Evolutionary conservation across 2,113 vertebrate genomes (phyloP), one percentile per base, ranked within the genome.

Genomic region (Lanius ludovicianus): DNA sequence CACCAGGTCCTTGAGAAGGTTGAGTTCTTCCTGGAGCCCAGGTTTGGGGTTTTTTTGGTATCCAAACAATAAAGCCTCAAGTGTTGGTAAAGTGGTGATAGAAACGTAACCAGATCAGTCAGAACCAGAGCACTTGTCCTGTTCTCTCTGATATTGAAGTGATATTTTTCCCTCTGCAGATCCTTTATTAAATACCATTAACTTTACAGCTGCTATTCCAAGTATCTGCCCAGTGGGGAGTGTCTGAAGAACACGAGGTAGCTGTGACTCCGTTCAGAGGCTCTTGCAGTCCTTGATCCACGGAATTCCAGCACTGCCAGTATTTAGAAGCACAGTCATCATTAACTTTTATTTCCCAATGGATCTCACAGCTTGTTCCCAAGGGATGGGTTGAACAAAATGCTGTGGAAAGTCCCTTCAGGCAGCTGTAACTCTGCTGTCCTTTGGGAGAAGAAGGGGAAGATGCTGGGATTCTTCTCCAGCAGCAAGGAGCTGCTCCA

Each of bases 271-370:
- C 3, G 2, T 9, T 42, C 39, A 6, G 69, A 41, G 50, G 11
- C n/a, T 65, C 59, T 2, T 5, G 44, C 33, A 56, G 49, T 0
- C 76, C 59, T 18, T 1, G 25, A 8, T 14, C 7, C 5, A 0
- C 6, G 2, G 6, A 56, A 39, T 39, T 21, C 42, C 69, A 41
- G 73, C 37, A 0, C 49, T 11, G 55, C 16, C 15, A 3, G 70
- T n/a, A 4, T 13, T 77, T 4, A 3, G 7, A 4, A 0, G 18
- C 53, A 10, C 44, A 11, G 2, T 0, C 41, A 5, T 4, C 3
- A 0, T 3, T 8, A 9, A 13, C 11, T 37, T 77, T 3, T 3
- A 2, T 46, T 12, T 47, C 24, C 50, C 41, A 8, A 0, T 0
- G 27, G 64, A 6, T 30, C 15, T n/a, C 62, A 3, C 0, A 2